phyloP scores from a whole-genome alignment of 1,140 invertebrate genomes.

The Microplitis demolitor region DNA sequence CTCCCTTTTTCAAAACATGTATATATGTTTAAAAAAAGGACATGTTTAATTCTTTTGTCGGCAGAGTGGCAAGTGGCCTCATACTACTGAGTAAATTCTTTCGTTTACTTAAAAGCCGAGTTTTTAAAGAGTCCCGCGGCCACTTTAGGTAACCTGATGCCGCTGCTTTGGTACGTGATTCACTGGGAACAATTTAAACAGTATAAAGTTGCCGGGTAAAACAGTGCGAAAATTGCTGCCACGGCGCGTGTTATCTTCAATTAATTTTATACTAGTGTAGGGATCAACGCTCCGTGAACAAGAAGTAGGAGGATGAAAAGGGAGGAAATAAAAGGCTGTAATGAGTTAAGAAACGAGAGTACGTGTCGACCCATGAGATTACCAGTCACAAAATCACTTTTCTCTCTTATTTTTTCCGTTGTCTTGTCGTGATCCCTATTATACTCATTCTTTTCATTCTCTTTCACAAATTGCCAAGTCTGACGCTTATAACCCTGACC shows the following conservation, averaged over 20 bases:
- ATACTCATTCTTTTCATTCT: neutral
- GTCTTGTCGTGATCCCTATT: neutral
- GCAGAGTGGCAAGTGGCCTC: neutral
- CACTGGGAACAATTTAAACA: constrained; percentile 6
- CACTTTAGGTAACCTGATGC: constrained; percentile 16
- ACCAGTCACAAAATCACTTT: neutral
- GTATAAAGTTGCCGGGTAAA: neutral
- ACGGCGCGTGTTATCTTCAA: constrained; percentile 13
- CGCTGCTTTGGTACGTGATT: neutral
- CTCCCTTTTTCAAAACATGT: neutral
- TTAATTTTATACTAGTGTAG: constrained; percentile 13
- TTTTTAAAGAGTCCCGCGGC: constrained; percentile 15
- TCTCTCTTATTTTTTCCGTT: neutral
- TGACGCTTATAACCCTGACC: constrained; percentile 15
- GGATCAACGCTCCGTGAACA: neutral
- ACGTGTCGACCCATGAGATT: neutral
- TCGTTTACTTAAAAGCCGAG: constrained; percentile 1
- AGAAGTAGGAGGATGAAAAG: neutral
- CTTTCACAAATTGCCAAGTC: neutral
- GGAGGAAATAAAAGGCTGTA: no score
- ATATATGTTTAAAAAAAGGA: neutral
- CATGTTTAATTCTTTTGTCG: neutral
- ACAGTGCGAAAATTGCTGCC: neutral
- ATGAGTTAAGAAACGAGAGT: no score
- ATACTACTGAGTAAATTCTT: constrained; percentile 8